phyloP scores from a whole-genome alignment of 1,140 invertebrate species.

The Cyphomyrmex costatus region DNA sequence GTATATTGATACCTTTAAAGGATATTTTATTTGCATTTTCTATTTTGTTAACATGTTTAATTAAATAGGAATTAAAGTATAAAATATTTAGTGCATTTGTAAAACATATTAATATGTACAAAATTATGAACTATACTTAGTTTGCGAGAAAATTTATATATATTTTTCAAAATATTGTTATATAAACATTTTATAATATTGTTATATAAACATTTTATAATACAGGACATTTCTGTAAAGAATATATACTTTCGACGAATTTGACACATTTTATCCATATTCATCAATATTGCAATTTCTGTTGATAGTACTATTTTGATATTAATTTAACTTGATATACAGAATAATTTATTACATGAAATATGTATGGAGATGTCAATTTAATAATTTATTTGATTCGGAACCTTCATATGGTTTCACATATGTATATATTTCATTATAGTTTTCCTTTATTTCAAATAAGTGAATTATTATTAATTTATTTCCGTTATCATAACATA shows the following conservation, averaged over 20 bases:
- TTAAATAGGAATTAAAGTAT: neutral
- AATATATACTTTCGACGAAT: neutral
- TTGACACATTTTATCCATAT: conserved; percentile 15
- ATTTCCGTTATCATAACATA: neutral
- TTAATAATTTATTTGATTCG: conserved; percentile 35
- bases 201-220: neutral
- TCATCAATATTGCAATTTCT: conserved; percentile 19
- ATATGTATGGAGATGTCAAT: conserved; percentile 24
- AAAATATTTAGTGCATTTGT: neutral
- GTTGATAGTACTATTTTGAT: conserved; percentile 15
- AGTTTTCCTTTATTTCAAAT: conserved; percentile 27
- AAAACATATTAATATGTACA: neutral
- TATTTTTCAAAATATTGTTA: neutral
- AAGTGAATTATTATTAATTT: conserved; percentile 32
- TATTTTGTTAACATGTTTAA: neutral
- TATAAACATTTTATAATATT: conserved; percentile 10
- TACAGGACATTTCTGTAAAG: conserved; percentile 2
- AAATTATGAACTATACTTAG: neutral
- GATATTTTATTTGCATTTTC: neutral
- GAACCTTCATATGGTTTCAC: conserved; percentile 8
- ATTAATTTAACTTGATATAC: conserved; percentile 51
- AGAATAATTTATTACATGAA: neutral
- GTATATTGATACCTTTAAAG: neutral
- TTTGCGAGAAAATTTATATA: neutral
- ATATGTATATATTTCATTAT: neutral